A percentile compares a stretch with the other conserved stretches of the same genome.
These are phyloP conservation scores for Alosa alosa DNA, from an alignment of 2,113 vertebrate species.

Conservation along the genomic window DNA sequence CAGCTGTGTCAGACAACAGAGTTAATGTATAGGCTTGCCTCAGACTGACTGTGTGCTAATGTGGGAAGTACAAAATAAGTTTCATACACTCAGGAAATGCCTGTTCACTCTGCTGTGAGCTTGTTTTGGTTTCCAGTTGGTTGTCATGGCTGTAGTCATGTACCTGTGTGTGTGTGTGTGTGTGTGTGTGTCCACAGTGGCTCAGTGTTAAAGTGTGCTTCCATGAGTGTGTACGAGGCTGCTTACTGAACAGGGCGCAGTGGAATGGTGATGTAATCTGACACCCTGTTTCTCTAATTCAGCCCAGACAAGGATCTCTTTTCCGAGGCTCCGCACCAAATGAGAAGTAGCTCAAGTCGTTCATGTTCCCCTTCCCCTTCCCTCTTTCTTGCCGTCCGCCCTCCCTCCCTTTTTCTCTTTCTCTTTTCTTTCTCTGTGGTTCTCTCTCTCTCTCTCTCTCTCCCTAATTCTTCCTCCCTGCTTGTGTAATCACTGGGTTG, in stretches of 20 bases:
- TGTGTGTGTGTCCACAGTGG: background rate
- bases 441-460: background rate
- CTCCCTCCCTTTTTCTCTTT: background rate
- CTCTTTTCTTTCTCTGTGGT: background rate
- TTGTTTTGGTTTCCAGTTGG: background rate
- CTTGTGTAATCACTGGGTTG: constrained; percentile 18
- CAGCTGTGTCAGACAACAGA: background rate
- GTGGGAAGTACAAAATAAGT: background rate
- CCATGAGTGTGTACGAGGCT: background rate
- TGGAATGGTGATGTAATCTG: constrained; percentile 6
- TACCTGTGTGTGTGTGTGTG: constrained; percentile 2
- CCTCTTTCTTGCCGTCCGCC: background rate
- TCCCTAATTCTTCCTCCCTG: background rate
- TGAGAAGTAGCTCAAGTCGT: background rate
- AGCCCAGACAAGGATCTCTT: constrained; percentile 9
- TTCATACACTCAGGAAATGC: background rate
- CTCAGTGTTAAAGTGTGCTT: background rate
- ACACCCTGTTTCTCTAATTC: constrained; percentile 8
- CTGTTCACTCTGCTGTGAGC: background rate
- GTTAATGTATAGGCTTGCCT: background rate
- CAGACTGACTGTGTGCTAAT: background rate
- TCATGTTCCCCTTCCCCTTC: constrained; percentile 4
- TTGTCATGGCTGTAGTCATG: background rate
- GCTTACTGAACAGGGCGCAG: background rate
- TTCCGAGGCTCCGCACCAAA: background rate